phyloP scores from a whole-genome alignment of 2,797 vertebrate genomes.

The Anas bahamensis region DNA sequence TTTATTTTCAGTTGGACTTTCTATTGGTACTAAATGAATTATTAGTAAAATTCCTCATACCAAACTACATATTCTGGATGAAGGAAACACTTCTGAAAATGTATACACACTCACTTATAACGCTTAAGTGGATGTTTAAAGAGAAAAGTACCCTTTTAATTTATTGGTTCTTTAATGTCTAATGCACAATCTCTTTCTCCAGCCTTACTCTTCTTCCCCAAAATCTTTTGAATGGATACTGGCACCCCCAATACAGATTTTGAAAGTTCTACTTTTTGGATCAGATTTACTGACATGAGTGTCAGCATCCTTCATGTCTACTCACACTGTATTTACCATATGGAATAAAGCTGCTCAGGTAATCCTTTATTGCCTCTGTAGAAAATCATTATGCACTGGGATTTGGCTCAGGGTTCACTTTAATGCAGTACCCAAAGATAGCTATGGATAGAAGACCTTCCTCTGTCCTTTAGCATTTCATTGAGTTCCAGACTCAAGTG shows the following conservation, averaged over 20 bases:
- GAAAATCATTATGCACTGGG: neutral
- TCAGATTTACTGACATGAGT: neutral
- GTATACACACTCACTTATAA: neutral
- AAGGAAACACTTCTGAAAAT: neutral
- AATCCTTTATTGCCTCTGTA: neutral
- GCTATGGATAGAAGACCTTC: neutral
- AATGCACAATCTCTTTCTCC: neutral
- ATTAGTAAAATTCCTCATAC: neutral
- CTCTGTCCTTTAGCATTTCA: neutral
- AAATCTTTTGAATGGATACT: neutral
- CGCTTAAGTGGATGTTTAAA: neutral
- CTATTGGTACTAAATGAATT: neutral
- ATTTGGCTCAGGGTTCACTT: neutral
- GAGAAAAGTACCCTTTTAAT: neutral
- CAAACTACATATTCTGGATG: neutral
- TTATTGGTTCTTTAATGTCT: neutral
- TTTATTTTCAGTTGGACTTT: conserved; percentile 6
- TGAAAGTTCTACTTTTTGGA: neutral
- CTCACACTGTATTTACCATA: neutral
- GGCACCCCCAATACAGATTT: neutral
- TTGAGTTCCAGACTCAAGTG: neutral
- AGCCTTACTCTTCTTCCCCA: neutral
- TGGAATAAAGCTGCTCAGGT: neutral
- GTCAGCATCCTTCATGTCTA: neutral
- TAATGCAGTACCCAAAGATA: neutral